Evolutionary conservation across 2,888 invertebrate species (phyloP).

Genomic region (Lepidochrysops patricia): DNA sequence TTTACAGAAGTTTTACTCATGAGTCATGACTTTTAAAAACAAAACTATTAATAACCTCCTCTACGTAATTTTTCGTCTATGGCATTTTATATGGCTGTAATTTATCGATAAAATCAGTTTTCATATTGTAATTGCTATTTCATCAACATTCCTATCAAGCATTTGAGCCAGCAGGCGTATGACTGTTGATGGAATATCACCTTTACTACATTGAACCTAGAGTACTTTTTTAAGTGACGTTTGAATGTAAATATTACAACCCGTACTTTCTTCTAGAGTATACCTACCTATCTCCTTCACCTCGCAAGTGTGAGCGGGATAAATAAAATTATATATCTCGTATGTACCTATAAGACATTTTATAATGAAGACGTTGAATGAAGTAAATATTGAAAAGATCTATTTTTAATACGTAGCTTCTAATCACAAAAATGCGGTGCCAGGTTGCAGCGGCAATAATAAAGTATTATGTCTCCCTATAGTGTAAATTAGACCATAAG

Average conservation of each 20-base stretch:
- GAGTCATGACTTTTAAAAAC: neutral
- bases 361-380: conserved; percentile 12
- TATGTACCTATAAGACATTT: conserved; percentile 11
- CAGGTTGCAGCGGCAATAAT: conserved; percentile 50
- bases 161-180: conserved; percentile 19
- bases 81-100: neutral
- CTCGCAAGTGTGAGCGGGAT: conserved; percentile 18
- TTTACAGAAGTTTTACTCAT: neutral
- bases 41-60: no score
- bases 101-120: neutral
- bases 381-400: conserved; percentile 13
- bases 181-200: conserved; percentile 13
- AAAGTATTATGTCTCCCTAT: conserved; percentile 39
- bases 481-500: conserved; percentile 41
- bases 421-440: conserved; percentile 36
- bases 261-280: neutral
- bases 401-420: conserved; percentile 66
- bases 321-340: conserved; percentile 21
- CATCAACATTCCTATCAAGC: conserved; percentile 24
- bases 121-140: conserved; percentile 14
- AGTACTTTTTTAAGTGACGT: conserved; percentile 5
- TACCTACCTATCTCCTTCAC: conserved; percentile 4
- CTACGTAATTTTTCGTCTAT: neutral
- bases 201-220: neutral
- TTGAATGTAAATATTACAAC: conserved; percentile 5